Evolutionary conservation across 30 jellyfish, hydroid and myxozoan genomes (phyloP).

Genomic region (Pseudorhiza aurosa): DNA sequence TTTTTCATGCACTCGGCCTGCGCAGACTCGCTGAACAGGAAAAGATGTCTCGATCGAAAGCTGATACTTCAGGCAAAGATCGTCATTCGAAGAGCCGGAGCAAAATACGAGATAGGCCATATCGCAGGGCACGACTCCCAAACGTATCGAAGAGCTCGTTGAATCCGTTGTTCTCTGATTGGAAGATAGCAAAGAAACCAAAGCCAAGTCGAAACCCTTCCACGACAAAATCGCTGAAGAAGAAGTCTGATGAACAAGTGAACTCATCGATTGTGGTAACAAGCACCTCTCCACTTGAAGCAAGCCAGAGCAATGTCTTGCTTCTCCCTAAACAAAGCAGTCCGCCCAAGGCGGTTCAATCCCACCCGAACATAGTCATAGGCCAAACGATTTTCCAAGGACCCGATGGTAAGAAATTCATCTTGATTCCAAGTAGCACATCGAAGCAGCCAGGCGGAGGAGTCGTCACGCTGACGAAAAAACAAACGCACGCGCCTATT

Average conservation of each 20-base stretch:
- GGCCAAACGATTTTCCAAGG: slow-evolving; percentile 76
- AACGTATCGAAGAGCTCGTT: slow-evolving; percentile 18
- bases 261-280: neutral
- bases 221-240: neutral
- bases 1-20: slow-evolving; percentile 44
- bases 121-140: slow-evolving; percentile 22
- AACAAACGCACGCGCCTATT: slow-evolving; percentile 33
- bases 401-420: slow-evolving; percentile 66
- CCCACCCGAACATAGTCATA: slow-evolving; percentile 38
- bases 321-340: slow-evolving; percentile 51
- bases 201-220: neutral
- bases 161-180: slow-evolving; percentile 4
- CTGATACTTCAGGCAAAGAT: neutral
- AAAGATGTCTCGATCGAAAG: neutral
- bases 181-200: slow-evolving; percentile 24
- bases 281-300: neutral
- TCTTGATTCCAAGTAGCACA: slow-evolving; percentile 45
- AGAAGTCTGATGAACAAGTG: neutral
- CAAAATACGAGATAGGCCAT: neutral
- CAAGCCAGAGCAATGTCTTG: slow-evolving; percentile 1
- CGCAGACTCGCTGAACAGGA: slow-evolving; percentile 26
- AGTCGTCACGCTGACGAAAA: neutral
- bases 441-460: slow-evolving; percentile 12
- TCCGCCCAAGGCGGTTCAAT: slow-evolving; percentile 6
- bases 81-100: neutral